phyloP scores from a whole-genome alignment of 1,140 invertebrate species.

The Drosophila auraria region DNA sequence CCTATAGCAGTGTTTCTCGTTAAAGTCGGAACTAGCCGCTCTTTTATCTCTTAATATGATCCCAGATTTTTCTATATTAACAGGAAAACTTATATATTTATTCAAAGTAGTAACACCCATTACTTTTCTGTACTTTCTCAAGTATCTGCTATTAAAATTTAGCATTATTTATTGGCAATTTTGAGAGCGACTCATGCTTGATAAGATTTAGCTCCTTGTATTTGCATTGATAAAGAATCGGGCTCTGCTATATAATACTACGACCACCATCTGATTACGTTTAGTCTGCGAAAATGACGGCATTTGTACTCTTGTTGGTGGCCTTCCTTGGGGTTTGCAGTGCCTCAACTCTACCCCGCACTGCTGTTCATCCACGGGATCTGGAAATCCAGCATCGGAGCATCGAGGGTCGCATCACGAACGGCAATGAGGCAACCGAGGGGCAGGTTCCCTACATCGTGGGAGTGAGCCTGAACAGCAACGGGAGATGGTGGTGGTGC shows the following conservation, averaged over 20 bases:
- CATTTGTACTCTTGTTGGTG: not conserved
- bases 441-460: constrained; percentile 86
- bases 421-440: constrained; percentile 67
- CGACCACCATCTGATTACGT: not conserved
- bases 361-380: constrained; percentile 25
- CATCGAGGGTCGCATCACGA: constrained; percentile 74
- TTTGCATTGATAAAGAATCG: constrained; percentile 27
- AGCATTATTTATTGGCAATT: constrained; percentile 7
- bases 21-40: no score
- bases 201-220: constrained; percentile 25
- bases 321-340: constrained; percentile 16
- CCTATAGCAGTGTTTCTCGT: no score
- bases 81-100: no score
- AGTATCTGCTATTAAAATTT: not conserved
- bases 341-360: constrained; percentile 19
- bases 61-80: no score
- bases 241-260: constrained; percentile 10
- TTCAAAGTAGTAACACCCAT: not conserved
- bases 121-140: not conserved
- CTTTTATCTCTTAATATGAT: no score
- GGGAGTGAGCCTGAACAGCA: constrained; percentile 81
- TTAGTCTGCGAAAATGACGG: constrained; percentile 30
- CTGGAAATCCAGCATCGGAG: constrained; percentile 7
- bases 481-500: constrained; percentile 85
- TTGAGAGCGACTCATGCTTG: not conserved